A percentile compares a stretch with the other conserved stretches of the same genome.
These are phyloP conservation scores for Callionymus lyra DNA, from an alignment of 2,113 vertebrate genomes.

Conservation along the genomic window DNA sequence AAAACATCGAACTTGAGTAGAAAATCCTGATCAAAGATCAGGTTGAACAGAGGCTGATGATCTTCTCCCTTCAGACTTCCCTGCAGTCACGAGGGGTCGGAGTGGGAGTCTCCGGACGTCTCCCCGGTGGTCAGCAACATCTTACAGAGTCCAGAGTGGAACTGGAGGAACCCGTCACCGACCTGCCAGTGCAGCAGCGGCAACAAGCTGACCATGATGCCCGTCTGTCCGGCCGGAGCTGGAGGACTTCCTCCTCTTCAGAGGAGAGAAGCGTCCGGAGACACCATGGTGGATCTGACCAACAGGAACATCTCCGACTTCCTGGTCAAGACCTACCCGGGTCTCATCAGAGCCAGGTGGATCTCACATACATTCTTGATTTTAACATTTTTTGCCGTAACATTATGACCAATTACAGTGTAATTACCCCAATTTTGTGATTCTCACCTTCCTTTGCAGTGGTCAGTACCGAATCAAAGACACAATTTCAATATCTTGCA, in stretches of 20 bases:
- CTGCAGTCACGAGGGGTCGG: constrained; percentile 63
- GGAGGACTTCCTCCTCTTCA: constrained; percentile 82
- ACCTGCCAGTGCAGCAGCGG: constrained; percentile 83
- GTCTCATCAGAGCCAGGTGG: constrained; percentile 82
- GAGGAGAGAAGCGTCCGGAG: constrained; percentile 72
- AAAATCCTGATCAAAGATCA: too few relatives aligned
- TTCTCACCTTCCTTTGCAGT: too few relatives aligned
- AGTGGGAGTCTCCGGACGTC: constrained; percentile 73
- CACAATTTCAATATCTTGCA: too few relatives aligned
- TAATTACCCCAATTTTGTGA: too few relatives aligned
- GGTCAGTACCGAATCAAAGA: too few relatives aligned
- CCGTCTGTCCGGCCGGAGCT: constrained; percentile 80
- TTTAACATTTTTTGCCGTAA: too few relatives aligned
- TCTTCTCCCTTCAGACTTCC: constrained; percentile 43
- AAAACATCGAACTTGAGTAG: too few relatives aligned
- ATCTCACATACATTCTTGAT: neutral
- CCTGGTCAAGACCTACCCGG: constrained; percentile 90
- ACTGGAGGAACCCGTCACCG: constrained; percentile 74
- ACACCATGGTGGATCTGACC: constrained; percentile 84
- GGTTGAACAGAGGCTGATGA: too few relatives aligned
- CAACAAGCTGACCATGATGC: constrained; percentile 85
- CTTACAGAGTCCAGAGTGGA: constrained; percentile 75
- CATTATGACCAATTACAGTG: too few relatives aligned
- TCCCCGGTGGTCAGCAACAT: constrained; percentile 66
- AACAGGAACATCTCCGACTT: constrained; percentile 87